phyloP scores from a whole-genome alignment of 2,113 vertebrate genomes.

The Proterorhinus semilunaris region DNA sequence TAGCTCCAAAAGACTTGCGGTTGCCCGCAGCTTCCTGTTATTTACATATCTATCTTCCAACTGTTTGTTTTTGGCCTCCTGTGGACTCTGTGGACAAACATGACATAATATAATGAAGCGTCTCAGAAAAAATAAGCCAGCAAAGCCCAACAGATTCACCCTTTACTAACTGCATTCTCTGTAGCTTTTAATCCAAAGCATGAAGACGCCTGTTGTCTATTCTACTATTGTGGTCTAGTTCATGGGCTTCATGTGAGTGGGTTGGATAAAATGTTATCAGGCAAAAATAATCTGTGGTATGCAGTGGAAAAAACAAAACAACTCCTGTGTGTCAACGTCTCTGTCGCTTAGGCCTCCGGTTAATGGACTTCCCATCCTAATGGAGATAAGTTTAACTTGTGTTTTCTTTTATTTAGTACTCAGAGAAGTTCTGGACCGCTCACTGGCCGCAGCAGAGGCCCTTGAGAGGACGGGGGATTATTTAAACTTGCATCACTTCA shows the following conservation, averaged over 20 bases:
- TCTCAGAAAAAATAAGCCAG: not conserved
- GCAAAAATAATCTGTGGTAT: conserved; percentile 4
- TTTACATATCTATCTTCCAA: conserved; percentile 42
- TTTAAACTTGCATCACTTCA: not conserved
- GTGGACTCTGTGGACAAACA: conserved; percentile 1
- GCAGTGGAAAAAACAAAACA: conserved; percentile 6
- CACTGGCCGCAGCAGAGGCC: too few relatives aligned
- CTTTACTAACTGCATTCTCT: too few relatives aligned
- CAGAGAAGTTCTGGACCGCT: not conserved
- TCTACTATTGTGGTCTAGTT: conserved; percentile 18
- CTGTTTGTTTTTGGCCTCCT: conserved; percentile 28
- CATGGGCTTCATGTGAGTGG: not conserved
- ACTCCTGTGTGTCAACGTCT: not conserved
- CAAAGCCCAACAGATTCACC: not conserved
- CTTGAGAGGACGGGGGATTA: not conserved
- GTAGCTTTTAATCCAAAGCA: not conserved
- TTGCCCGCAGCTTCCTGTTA: conserved; percentile 16
- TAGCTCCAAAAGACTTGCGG: conserved; percentile 51
- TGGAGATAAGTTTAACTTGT: not conserved
- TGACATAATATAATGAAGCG: too few relatives aligned
- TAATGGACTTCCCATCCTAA: too few relatives aligned
- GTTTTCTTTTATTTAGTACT: not conserved
- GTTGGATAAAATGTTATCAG: conserved; percentile 8
- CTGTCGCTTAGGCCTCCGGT: too few relatives aligned
- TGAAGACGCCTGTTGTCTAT: not conserved